A percentile compares a stretch with the other conserved stretches of the same genome.
Conservation (phyloP, 2,113 vertebrate genomes). For the Takifugu flavidus region DNA sequence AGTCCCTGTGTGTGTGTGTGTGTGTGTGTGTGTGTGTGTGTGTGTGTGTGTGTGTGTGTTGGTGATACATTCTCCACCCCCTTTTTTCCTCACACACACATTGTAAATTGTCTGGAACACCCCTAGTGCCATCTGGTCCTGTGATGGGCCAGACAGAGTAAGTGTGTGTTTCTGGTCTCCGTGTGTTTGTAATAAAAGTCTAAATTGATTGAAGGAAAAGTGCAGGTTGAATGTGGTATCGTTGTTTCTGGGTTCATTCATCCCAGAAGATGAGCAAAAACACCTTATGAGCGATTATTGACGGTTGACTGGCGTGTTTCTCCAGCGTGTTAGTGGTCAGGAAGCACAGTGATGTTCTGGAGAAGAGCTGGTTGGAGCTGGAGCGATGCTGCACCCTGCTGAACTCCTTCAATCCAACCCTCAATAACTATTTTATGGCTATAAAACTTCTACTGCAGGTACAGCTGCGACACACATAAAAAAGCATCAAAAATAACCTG, state of each 20-base stretch:
- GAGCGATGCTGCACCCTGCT: background rate
- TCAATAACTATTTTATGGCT: too few species aligned
- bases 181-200: slow-evolving; percentile 26
- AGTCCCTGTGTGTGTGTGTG: slow-evolving; percentile 43
- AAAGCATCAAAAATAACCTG: too few species aligned
- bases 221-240: slow-evolving; percentile 20
- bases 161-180: slow-evolving; percentile 16
- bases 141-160: slow-evolving; percentile 60
- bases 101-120: slow-evolving; percentile 72
- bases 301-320: too few species aligned
- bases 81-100: slow-evolving; percentile 42
- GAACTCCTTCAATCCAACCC: background rate
- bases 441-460: too few species aligned
- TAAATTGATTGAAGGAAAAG: slow-evolving; percentile 20
- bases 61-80: slow-evolving; percentile 38
- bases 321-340: background rate
- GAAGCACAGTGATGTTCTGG: slow-evolving; percentile 9
- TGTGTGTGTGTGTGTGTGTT: slow-evolving; percentile 6
- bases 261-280: background rate
- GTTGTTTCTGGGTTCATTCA: slow-evolving; percentile 19
- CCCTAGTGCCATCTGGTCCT: slow-evolving; percentile 71
- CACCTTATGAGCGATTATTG: background rate
- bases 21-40: slow-evolving; percentile 26
- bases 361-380: background rate
- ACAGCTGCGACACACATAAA: too few species aligned